Evolutionary conservation across 2,113 vertebrate genomes (phyloP).

Genomic region (Hassar affinis): DNA sequence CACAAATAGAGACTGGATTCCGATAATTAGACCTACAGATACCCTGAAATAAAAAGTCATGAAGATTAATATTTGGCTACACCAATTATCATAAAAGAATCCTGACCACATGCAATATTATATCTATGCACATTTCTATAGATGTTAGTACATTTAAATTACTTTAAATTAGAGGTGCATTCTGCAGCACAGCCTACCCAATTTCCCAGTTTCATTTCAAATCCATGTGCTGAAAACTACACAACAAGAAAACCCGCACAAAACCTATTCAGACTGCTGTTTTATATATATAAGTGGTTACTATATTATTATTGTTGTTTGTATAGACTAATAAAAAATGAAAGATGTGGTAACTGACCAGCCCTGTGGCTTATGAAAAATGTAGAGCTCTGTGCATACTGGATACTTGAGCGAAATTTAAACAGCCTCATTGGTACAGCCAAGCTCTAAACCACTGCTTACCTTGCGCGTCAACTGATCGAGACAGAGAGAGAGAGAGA

Average conservation of each 20-base stretch:
- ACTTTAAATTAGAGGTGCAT: slow-evolving; percentile 1
- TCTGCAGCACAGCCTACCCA: neutral
- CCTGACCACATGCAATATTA: neutral
- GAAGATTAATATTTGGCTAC: neutral
- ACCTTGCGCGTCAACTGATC: slow-evolving; percentile 5
- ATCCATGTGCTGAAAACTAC: neutral
- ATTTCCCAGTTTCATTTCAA: slow-evolving; percentile 6
- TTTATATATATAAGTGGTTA: slow-evolving; percentile 21
- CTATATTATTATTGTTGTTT: slow-evolving; percentile 32
- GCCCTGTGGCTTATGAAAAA: slow-evolving; percentile 50
- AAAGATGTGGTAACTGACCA: slow-evolving; percentile 48
- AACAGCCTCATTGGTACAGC: slow-evolving; percentile 42
- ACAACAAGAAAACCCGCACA: neutral
- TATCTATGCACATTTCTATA: neutral
- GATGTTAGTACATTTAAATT: neutral
- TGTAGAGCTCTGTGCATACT: slow-evolving; percentile 51
- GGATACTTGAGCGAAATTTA: slow-evolving; percentile 52
- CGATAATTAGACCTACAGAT: neutral
- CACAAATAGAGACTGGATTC: neutral
- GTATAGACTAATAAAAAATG: slow-evolving; percentile 52
- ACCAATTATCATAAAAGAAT: neutral
- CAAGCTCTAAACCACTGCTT: slow-evolving; percentile 40
- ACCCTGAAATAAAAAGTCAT: neutral
- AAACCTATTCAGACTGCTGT: slow-evolving; percentile 9
- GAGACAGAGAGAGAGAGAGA: slow-evolving; percentile 29